Conservation (phyloP, 1,140 invertebrate species). For the Drosophila leontia region DNA sequence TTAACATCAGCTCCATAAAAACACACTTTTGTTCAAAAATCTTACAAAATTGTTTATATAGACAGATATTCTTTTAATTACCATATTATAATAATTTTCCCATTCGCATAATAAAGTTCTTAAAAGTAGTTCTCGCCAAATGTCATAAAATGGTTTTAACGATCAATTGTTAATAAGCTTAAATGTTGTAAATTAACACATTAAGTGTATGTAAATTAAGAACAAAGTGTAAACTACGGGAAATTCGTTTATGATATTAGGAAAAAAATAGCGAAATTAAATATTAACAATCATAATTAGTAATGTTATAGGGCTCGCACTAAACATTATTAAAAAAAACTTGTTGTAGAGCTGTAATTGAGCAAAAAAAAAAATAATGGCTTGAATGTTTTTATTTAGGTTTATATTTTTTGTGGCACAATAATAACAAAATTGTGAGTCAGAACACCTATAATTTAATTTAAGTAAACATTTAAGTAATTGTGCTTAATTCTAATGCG, state of each 20-base stretch:
- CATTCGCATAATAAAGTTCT: neutral
- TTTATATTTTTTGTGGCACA: neutral
- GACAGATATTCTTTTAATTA: neutral
- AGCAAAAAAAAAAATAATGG: neutral
- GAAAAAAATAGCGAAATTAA: neutral
- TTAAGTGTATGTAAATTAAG: neutral
- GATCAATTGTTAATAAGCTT: constrained; percentile 3
- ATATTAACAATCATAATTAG: neutral
- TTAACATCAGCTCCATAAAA: accelerated
- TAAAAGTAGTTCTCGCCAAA: constrained; percentile 12
- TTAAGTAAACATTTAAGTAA: neutral
- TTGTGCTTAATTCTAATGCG: neutral
- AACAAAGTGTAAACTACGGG: neutral
- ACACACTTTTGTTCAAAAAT: neutral
- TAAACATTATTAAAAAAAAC: neutral
- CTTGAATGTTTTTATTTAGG: neutral
- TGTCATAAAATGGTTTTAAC: neutral
- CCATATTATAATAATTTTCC: neutral
- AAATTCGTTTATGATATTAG: neutral
- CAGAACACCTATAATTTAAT: neutral
- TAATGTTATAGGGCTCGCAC: too few relatives aligned
- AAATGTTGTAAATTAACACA: constrained; percentile 5
- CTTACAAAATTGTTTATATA: neutral
- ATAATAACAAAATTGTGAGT: neutral
- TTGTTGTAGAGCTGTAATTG: neutral